Evolutionary conservation across 1,140 invertebrate species (phyloP).

Genomic region (Melanaphis sacchari): DNA sequence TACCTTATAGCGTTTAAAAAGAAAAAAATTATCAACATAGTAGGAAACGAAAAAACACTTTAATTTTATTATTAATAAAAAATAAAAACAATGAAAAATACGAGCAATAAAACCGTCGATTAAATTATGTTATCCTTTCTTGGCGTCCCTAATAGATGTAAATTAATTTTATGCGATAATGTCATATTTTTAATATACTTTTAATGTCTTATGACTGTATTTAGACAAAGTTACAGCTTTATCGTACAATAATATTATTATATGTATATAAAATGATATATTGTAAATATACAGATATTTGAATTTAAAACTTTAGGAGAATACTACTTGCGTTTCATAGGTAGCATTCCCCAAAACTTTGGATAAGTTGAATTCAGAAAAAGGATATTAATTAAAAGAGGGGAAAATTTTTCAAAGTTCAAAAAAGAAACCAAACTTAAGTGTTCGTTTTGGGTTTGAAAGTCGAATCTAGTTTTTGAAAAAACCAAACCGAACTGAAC

Average conservation of each 20-base stretch:
- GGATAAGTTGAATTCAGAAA: neutral
- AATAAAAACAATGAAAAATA: neutral
- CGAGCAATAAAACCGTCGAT: neutral
- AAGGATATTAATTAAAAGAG: neutral
- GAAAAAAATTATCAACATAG: neutral
- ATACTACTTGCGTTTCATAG: neutral
- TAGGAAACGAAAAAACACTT: neutral
- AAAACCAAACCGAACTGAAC: too few relatives aligned
- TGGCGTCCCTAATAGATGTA: neutral
- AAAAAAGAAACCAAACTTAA: too few relatives aligned
- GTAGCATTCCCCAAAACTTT: neutral
- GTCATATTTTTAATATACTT: slow-evolving; percentile 23
- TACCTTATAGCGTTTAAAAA: neutral
- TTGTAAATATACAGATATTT: neutral
- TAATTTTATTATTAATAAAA: neutral
- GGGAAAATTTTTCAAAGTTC: too few relatives aligned
- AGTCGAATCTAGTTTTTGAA: too few relatives aligned
- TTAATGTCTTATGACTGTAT: neutral
- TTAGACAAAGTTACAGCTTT: neutral
- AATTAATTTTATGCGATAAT: neutral
- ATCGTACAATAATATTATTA: neutral
- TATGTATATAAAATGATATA: neutral
- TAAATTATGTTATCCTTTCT: slow-evolving; percentile 12
- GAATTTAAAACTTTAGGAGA: neutral
- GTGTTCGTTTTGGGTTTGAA: too few relatives aligned